Evolutionary conservation across 2,113 vertebrate genomes (phyloP).

Genomic region (Pangasianodon hypophthalmus): DNA sequence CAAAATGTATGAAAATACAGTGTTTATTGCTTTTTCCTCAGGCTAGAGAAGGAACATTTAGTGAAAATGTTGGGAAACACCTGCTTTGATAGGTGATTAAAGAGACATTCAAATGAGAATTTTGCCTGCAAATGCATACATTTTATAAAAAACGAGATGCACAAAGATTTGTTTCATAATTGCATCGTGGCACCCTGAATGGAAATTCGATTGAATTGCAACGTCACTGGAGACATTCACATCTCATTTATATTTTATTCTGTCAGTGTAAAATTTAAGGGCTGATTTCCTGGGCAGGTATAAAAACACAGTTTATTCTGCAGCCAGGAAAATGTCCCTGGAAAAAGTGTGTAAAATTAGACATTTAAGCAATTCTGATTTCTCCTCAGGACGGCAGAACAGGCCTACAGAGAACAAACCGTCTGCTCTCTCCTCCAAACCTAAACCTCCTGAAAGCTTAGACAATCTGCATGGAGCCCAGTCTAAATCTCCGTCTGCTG

Average conservation of each 20-base stretch:
- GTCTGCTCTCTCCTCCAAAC: conserved; percentile 53
- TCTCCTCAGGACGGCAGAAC: conserved; percentile 68
- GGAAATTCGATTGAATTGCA: not conserved
- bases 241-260: not conserved
- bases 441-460: conserved; percentile 62
- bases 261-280: not conserved
- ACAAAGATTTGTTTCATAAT: not conserved
- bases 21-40: not conserved
- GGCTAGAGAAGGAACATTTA: not conserved
- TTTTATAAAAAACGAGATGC: not conserved
- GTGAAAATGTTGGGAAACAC: not conserved
- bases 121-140: not conserved
- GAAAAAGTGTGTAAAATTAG: not conserved
- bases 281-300: not conserved
- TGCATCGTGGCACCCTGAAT: not conserved
- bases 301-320: not conserved
- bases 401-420: conserved; percentile 63
- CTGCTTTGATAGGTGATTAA: not conserved
- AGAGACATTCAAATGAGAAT: too few species aligned
- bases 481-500: conserved; percentile 60
- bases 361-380: not conserved
- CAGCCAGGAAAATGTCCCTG: not conserved
- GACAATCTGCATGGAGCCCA: conserved; percentile 59
- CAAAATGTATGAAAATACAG: not conserved
- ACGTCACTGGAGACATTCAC: not conserved